These are phyloP conservation scores for Strigops habroptila DNA, from an alignment of 2,113 vertebrate species.

Conservation along the genomic window DNA sequence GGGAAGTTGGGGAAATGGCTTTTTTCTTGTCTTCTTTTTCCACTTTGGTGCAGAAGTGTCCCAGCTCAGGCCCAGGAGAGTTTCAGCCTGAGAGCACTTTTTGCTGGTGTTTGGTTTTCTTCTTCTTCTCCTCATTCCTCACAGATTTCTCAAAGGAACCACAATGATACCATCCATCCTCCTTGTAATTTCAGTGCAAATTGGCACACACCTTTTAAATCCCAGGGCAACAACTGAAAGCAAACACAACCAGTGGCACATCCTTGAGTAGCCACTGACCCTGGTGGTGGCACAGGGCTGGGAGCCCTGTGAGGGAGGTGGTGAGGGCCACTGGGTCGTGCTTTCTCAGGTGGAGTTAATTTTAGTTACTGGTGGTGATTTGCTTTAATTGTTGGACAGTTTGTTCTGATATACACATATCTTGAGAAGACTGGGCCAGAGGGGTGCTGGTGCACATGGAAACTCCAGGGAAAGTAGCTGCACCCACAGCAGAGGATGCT, in stretches of 20 bases:
- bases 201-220: neutral
- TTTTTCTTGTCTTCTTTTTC: neutral
- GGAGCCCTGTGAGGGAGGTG: neutral
- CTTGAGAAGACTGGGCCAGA: neutral
- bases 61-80: neutral
- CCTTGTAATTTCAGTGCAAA: neutral
- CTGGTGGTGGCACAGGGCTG: neutral
- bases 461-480: neutral
- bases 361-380: neutral
- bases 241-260: rapidly evolving
- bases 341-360: neutral
- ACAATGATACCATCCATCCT: neutral
- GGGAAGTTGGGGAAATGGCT: neutral
- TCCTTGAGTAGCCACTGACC: neutral
- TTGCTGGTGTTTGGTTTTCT: neutral
- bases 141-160: neutral
- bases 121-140: neutral
- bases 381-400: neutral
- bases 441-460: neutral
- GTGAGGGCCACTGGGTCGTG: rapidly evolving
- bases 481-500: no score
- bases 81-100: neutral
- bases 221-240: neutral
- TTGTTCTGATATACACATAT: neutral
- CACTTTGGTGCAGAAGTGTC: neutral